These are phyloP conservation scores for Pantelozetes paolii DNA, from an alignment of 2,888 invertebrate genomes.

Conservation along the genomic window DNA sequence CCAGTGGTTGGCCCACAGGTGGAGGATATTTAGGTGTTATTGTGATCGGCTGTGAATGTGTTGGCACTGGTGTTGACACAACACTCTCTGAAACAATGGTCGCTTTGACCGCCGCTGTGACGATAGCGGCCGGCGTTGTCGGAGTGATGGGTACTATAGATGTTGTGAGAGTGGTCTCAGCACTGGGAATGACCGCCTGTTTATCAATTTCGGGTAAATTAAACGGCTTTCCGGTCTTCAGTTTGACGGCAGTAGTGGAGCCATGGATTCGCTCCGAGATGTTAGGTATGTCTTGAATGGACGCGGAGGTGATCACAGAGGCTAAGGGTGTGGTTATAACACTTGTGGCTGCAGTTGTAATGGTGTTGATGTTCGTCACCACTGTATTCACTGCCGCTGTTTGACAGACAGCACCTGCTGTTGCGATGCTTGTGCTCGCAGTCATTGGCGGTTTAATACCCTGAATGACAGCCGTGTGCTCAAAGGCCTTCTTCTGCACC, in stretches of 20 bases:
- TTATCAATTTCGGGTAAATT: constrained; percentile 27
- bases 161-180: not conserved
- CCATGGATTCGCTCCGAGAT: constrained; percentile 42
- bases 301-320: constrained; percentile 27
- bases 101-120: not conserved
- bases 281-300: constrained; percentile 41
- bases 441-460: constrained; percentile 18
- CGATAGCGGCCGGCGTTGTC: not conserved
- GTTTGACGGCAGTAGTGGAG: constrained; percentile 42
- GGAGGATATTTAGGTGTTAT: constrained; percentile 40
- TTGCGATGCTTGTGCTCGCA: constrained; percentile 30
- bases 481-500: constrained; percentile 55
- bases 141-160: constrained; percentile 14
- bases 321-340: constrained; percentile 20
- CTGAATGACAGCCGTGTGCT: constrained; percentile 32
- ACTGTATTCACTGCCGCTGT: not conserved
- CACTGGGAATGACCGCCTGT: not conserved
- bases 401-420: constrained; percentile 4
- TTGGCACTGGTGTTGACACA: not conserved
- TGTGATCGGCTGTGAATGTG: constrained; percentile 29
- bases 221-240: constrained; percentile 44
- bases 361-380: not conserved
- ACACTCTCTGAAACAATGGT: constrained; percentile 1
- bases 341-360: constrained; percentile 8
- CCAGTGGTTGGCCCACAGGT: constrained; percentile 42